A percentile compares a stretch with the other conserved stretches of the same genome.
Evolutionary conservation across 1,140 invertebrate genomes (phyloP).

Genomic region (Probaryconus sp.): DNA sequence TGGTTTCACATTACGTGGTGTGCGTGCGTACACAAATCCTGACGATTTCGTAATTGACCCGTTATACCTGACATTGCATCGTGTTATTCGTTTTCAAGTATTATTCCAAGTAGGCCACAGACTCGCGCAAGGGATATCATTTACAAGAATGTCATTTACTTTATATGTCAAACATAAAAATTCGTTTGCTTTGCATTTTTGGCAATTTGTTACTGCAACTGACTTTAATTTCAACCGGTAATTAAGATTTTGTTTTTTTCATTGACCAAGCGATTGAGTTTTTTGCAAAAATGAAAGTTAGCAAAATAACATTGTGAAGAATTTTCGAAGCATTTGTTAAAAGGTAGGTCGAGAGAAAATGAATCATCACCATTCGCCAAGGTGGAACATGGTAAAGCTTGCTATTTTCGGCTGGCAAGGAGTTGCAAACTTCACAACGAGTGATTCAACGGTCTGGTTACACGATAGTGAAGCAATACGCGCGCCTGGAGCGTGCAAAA

Average conservation of each 20-base stretch:
- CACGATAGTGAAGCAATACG: conserved; percentile 36
- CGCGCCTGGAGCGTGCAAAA: conserved; percentile 23
- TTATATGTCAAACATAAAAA: not conserved
- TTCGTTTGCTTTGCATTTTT: not conserved
- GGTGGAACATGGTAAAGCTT: conserved; percentile 64
- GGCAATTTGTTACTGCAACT: not conserved
- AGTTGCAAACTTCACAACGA: conserved; percentile 55
- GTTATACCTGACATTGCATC: conserved; percentile 64
- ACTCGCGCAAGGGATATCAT: conserved; percentile 30
- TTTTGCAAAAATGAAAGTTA: not conserved
- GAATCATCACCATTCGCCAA: conserved; percentile 68
- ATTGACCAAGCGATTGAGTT: not conserved
- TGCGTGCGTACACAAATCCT: conserved; percentile 39
- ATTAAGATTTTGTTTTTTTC: not conserved
- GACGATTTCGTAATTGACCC: conserved; percentile 60
- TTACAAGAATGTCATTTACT: conserved; percentile 3
- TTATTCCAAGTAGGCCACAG: conserved; percentile 56
- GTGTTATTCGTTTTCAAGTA: conserved; percentile 51
- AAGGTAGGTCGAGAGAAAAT: conserved; percentile 71
- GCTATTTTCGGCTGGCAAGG: conserved; percentile 67
- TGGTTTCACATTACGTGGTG: conserved; percentile 65
- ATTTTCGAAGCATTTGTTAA: conserved; percentile 52
- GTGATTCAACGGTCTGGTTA: conserved; percentile 64
- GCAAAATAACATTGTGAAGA: too few species aligned
- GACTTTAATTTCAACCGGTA: too few species aligned